These are phyloP conservation scores for Dolichomitus sp. DNA, from an alignment of 2,888 invertebrate genomes.

Conservation along the genomic window DNA sequence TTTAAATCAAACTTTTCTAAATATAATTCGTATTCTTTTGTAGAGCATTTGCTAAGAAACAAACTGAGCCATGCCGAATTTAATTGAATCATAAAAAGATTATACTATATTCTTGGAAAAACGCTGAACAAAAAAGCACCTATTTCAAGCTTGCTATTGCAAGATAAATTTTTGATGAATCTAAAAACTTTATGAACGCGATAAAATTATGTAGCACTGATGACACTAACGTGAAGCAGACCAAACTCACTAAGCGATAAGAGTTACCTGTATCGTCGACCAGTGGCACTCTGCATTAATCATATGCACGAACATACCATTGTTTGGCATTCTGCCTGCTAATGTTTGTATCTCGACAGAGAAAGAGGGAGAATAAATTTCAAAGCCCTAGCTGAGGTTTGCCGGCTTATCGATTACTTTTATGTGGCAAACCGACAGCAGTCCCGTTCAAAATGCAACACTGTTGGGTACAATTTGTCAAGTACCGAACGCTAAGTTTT, in stretches of 20 bases:
- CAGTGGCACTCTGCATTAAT: constrained; percentile 35
- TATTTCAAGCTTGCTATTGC: no score
- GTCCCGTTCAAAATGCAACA: constrained; percentile 22
- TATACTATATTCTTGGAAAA: no score
- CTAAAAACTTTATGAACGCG: no score
- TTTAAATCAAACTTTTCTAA: no score
- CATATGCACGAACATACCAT: constrained; percentile 30
- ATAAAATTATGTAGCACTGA: no score
- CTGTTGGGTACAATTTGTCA: constrained; percentile 20
- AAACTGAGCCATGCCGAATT: no score
- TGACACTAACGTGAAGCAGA: no score
- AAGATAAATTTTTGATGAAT: no score
- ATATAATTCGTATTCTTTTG: no score
- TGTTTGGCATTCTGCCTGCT: constrained; percentile 52
- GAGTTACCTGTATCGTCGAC: background rate
- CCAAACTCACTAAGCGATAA: constrained; percentile 3
- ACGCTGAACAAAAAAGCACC: no score
- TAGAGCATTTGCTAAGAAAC: no score
- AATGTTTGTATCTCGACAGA: constrained; percentile 28
- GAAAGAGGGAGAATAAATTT: constrained; percentile 8
- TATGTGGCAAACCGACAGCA: background rate
- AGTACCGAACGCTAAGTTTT: background rate
- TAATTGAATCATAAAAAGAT: no score
- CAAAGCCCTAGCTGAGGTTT: constrained; percentile 1
- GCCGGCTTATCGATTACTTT: constrained; percentile 31